Conservation (phyloP, 2,797 vertebrate genomes). For the Coregonus ussuriensis region DNA sequence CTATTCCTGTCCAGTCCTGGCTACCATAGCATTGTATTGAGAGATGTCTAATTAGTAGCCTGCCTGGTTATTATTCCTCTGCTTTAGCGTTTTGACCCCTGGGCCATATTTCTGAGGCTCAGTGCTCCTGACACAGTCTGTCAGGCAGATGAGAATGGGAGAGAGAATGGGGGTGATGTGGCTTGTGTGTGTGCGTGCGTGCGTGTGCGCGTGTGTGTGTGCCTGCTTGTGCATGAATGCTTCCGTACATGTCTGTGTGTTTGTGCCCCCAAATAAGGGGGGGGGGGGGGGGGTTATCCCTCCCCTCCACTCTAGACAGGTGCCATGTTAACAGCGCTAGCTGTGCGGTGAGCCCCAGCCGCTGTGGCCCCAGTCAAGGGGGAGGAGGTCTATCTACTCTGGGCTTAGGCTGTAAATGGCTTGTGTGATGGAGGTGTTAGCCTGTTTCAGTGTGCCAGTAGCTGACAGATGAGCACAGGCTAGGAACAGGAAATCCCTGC, state of each 20-base stretch:
- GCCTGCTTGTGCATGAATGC: slow-evolving; percentile 6
- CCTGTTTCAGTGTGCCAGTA: slow-evolving; percentile 38
- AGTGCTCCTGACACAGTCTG: slow-evolving; percentile 43
- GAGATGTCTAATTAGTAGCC: slow-evolving; percentile 46
- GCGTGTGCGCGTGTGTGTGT: slow-evolving; percentile 11
- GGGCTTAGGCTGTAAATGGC: slow-evolving; percentile 77
- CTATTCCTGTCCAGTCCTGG: not conserved
- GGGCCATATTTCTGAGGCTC: slow-evolving; percentile 52
- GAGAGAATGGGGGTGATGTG: not conserved
- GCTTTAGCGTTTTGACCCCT: slow-evolving; percentile 39
- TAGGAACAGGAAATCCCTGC: slow-evolving; percentile 53
- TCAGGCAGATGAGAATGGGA: slow-evolving; percentile 4
- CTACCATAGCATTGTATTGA: slow-evolving; percentile 30
- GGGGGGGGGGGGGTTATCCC: not conserved
- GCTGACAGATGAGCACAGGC: slow-evolving; percentile 65
- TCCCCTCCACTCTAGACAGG: slow-evolving; percentile 60
- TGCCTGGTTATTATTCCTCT: slow-evolving; percentile 45
- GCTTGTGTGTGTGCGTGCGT: slow-evolving; percentile 6
- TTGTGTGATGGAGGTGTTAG: slow-evolving; percentile 69
- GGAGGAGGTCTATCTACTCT: not conserved
- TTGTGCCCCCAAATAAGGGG: no score
- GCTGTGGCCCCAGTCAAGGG: not conserved
- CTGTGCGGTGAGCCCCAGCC: not conserved
- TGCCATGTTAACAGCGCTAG: slow-evolving; percentile 53
- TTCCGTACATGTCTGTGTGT: not conserved